Percentiles rank a stretch among this genome's conserved stretches.
These are phyloP conservation scores for Poecilia picta DNA, from an alignment of 2,797 vertebrate genomes.

Conservation along the genomic window DNA sequence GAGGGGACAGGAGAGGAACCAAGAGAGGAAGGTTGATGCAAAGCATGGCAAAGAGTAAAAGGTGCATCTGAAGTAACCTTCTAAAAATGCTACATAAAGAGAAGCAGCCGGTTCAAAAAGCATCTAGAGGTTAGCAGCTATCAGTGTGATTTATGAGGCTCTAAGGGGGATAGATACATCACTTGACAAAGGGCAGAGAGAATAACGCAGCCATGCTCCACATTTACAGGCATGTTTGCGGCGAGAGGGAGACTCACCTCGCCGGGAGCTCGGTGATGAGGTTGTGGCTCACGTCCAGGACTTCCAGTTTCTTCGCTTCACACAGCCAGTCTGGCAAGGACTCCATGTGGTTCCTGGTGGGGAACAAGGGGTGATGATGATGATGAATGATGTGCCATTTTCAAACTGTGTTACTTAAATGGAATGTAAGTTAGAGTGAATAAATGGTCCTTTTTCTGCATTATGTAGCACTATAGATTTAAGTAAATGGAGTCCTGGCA, in stretches of 20 bases:
- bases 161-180: conserved; percentile 52
- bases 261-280: conserved; percentile 90
- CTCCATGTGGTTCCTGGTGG: conserved; percentile 89
- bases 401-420: conserved; percentile 13
- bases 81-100: conserved; percentile 52
- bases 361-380: conserved; percentile 27
- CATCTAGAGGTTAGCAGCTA: conserved; percentile 62
- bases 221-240: conserved; percentile 50
- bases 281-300: conserved; percentile 94
- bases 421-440: conserved; percentile 3
- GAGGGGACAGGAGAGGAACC: conserved; percentile 5
- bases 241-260: conserved; percentile 82
- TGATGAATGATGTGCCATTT: conserved; percentile 42
- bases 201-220: conserved; percentile 45
- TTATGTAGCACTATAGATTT: conserved; percentile 10
- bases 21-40: conserved; percentile 24
- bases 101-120: conserved; percentile 34
- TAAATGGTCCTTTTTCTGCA: background rate
- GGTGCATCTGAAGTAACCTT: conserved; percentile 56
- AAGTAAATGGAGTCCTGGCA: conserved; percentile 5
- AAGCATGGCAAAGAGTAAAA: conserved; percentile 31
- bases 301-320: conserved; percentile 93
- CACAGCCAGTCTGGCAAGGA: conserved; percentile 92
- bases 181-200: conserved; percentile 40
- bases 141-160: conserved; percentile 68